Evolutionary conservation across 2,797 vertebrate genomes (phyloP), one percentile per base, ranked within the genome.

Genomic region (Harpagifer antarcticus): DNA sequence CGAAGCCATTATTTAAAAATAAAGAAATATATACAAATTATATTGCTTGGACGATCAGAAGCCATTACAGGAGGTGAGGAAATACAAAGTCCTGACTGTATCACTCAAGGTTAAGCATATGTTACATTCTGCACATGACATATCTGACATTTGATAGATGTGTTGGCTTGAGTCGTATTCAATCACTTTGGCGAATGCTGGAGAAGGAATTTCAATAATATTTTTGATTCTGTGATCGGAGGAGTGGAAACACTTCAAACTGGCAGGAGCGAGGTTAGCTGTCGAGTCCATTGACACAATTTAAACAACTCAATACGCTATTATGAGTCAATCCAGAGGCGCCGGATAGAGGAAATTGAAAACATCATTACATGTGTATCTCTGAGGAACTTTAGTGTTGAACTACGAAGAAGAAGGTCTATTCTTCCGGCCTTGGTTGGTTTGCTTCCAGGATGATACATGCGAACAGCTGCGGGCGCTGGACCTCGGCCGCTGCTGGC

Each of bases 51-150:
- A 78, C 80, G 62, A 84, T 91, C 89, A 89, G 79, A 57, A 84
- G 68, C 78, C 86, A 82, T 89, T 89, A 88, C 83, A 82, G 74
- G 59, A 72, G 76, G 75, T 78, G 86, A 88, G 74, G 80, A 86
- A 84, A 92, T 88, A 79, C 88, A 91, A 82, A 90, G 49, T 19
- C 88, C 91, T 86, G 87, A 89, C 82, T 81, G 74, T 62, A 58
- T 91, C 85, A 78, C 27, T 56, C 55, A 58, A n/a, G 49, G 58
- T 20, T 16, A 1, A n/a, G 20, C 47, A 20, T 50, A 56, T 17
- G 15, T 15, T 54, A 62, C 62, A 52, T 9, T 40, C 14, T 50
- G 11, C 31, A 52, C 15, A 3, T 15, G 20, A 40, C 16, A 14
- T 7, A 53, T 54, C 5, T 45, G 4, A 53, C 20, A 8, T 43